Conservation (phyloP, 2,113 vertebrate genomes). For the Pogonocichla stellata region DNA sequence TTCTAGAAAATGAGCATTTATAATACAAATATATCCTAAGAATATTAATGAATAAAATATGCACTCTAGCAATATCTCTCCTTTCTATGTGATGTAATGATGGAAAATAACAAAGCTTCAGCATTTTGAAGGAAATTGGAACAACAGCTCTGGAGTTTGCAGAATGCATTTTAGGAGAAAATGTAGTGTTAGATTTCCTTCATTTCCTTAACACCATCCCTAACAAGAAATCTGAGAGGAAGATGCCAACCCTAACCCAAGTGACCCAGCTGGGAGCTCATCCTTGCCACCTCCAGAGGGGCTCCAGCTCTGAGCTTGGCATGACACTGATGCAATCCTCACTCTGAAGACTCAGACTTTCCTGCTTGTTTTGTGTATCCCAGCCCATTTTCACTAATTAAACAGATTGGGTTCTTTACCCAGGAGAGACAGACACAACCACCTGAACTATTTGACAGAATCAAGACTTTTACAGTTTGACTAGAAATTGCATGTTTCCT, state of each 20-base stretch:
- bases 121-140: not conserved
- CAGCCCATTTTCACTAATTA: not conserved
- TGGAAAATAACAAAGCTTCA: not conserved
- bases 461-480: not conserved
- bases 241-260: not conserved
- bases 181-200: not conserved
- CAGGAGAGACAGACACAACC: not conserved
- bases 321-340: not conserved
- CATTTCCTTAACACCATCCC: not conserved
- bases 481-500: not conserved
- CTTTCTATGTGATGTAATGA: not conserved
- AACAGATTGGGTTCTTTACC: not conserved
- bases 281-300: not conserved
- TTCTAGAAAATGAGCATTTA: not conserved
- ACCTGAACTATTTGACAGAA: not conserved
- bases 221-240: not conserved
- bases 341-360: not conserved
- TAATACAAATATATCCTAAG: not conserved
- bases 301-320: not conserved
- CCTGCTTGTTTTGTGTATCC: not conserved
- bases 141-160: not conserved
- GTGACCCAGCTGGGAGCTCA: not conserved
- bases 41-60: not conserved
- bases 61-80: not conserved
- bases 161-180: not conserved